These are phyloP conservation scores for Barnardius zonarius DNA, from an alignment of 2,113 vertebrate species.

Conservation along the genomic window DNA sequence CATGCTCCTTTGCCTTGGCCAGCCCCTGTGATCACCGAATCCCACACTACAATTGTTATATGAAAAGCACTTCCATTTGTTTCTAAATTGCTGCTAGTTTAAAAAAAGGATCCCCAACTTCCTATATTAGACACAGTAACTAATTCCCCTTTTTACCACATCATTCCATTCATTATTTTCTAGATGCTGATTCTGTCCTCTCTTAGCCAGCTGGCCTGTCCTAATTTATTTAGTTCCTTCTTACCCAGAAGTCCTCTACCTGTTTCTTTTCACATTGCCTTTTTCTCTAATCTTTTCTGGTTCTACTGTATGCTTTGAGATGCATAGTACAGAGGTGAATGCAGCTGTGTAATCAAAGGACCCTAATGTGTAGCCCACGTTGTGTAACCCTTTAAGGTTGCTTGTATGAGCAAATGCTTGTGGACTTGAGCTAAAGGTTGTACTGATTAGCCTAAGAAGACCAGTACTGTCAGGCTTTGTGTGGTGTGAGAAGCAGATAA, in stretches of 20 bases:
- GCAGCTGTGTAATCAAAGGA: not conserved
- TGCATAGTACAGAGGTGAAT: not conserved
- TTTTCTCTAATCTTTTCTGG: not conserved
- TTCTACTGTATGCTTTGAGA: not conserved
- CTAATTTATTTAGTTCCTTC: not conserved
- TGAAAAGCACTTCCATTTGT: not conserved
- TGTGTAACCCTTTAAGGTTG: not conserved
- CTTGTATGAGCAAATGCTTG: not conserved
- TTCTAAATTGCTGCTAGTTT: slow-evolving; percentile 7
- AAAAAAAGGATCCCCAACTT: not conserved
- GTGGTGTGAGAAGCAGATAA: slow-evolving; percentile 3
- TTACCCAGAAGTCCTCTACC: not conserved
- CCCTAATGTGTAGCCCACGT: not conserved
- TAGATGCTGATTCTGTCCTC: not conserved
- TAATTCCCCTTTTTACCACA: not conserved
- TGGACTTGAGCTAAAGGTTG: slow-evolving; percentile 10
- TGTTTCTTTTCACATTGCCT: not conserved
- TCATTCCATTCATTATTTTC: slow-evolving; percentile 18
- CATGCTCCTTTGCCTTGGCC: not conserved
- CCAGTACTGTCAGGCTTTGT: not conserved
- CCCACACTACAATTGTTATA: not conserved
- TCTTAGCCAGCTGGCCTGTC: not conserved
- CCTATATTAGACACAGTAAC: slow-evolving; percentile 7
- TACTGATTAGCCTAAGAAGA: not conserved
- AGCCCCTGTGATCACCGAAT: not conserved